A percentile compares a stretch with the other conserved stretches of the same genome.
Evolutionary conservation across 2,888 invertebrate genomes (phyloP).

Genomic region (Leptopilina drosophilae): DNA sequence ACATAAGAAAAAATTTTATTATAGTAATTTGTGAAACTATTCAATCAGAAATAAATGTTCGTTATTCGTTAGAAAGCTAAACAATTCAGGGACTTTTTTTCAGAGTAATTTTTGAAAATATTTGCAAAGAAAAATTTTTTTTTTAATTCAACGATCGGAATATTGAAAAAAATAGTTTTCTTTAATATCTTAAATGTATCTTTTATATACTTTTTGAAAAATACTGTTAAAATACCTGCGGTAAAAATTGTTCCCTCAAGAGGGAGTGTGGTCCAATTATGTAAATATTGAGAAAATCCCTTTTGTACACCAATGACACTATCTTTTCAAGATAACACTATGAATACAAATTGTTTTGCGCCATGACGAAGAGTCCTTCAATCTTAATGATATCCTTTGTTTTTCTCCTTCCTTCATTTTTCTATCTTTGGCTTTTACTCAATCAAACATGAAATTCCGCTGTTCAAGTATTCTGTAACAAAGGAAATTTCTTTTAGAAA

Average conservation of each 20-base stretch:
- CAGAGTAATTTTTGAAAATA: no score
- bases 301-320: slow-evolving; percentile 14
- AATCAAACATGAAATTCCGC: slow-evolving; percentile 43
- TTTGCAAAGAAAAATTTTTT: no score
- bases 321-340: neutral
- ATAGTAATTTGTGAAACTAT: no score
- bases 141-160: no score
- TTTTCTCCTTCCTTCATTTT: neutral
- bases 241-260: neutral
- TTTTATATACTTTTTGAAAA: neutral
- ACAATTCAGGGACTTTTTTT: no score
- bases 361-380: slow-evolving; percentile 27
- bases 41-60: no score
- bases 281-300: slow-evolving; percentile 4
- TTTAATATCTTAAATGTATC: no score
- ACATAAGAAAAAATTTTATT: no score
- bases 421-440: neutral
- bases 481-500: no score
- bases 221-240: neutral
- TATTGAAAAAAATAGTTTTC: no score
- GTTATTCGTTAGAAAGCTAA: no score
- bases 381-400: neutral
- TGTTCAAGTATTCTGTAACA: neutral
- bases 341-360: slow-evolving; percentile 12
- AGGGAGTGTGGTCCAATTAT: neutral